These are phyloP conservation scores for Scaptomyza tumidula DNA, from an alignment of 2,888 invertebrate genomes.

Conservation along the genomic window DNA sequence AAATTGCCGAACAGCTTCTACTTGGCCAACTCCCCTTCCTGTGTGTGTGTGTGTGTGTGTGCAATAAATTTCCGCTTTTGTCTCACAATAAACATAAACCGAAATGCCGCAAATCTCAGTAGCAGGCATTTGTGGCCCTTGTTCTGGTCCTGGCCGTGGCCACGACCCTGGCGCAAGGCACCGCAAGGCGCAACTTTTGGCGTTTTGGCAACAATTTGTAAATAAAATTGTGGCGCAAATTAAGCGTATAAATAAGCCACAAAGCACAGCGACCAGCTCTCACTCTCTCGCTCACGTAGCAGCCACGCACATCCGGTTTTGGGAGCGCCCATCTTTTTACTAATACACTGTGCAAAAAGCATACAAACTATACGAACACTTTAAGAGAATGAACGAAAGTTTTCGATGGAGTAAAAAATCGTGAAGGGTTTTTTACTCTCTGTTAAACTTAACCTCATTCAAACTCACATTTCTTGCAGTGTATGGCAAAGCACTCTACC, in stretches of 20 bases:
- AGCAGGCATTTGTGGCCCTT: not conserved
- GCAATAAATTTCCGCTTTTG: slow-evolving; percentile 75
- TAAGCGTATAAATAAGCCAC: slow-evolving; percentile 83
- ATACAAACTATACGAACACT: not conserved
- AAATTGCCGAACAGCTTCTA: slow-evolving; percentile 57
- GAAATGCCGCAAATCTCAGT: slow-evolving; percentile 76
- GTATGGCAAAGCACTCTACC: slow-evolving; percentile 3
- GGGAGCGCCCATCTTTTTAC: not conserved
- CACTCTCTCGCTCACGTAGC: slow-evolving; percentile 24
- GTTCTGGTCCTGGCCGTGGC: not conserved
- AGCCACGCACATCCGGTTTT: slow-evolving; percentile 54
- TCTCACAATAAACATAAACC: slow-evolving; percentile 72
- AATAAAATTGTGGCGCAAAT: slow-evolving; percentile 83
- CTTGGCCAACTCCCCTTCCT: slow-evolving; percentile 15
- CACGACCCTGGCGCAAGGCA: slow-evolving; percentile 7
- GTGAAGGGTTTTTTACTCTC: not conserved
- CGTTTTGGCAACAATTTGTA: slow-evolving; percentile 80
- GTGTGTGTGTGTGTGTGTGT: slow-evolving; percentile 34
- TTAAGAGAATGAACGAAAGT: not conserved
- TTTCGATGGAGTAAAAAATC: too few species aligned
- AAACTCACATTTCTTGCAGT: not conserved
- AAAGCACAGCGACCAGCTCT: slow-evolving; percentile 43
- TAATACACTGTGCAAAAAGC: not conserved
- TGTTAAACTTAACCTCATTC: not conserved
- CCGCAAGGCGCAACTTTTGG: slow-evolving; percentile 60